Percentiles rank a stretch among this genome's conserved stretches.
These are phyloP conservation scores for Sparidentex hasta DNA, from an alignment of 2,797 vertebrate species.

Conservation along the genomic window DNA sequence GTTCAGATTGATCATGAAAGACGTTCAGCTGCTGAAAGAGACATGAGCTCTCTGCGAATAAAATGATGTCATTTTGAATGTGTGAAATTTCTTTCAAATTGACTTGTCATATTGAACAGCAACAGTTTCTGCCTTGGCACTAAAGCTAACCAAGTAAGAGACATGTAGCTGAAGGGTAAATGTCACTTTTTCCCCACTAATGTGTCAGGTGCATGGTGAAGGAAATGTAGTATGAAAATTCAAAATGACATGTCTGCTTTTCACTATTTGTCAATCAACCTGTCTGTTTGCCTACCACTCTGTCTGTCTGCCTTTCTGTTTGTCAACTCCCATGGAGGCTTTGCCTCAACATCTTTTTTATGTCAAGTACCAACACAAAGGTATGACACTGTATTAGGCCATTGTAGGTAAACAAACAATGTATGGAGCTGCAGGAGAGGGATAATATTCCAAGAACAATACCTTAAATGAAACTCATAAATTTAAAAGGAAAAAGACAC, in stretches of 20 bases:
- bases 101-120: slow-evolving; percentile 52
- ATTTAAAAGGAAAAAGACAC: too few relatives aligned
- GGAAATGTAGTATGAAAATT: slow-evolving; percentile 60
- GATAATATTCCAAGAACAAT: too few relatives aligned
- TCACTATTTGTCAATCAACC: slow-evolving; percentile 51
- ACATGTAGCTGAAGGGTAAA: slow-evolving; percentile 62
- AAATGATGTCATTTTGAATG: slow-evolving; percentile 23
- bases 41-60: not conserved
- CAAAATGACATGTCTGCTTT: slow-evolving; percentile 67
- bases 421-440: too few relatives aligned
- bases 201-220: slow-evolving; percentile 61
- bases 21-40: slow-evolving; percentile 22
- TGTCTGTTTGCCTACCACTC: slow-evolving; percentile 37
- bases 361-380: slow-evolving; percentile 10
- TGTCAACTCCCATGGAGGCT: slow-evolving; percentile 17
- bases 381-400: too few relatives aligned
- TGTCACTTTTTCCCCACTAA: slow-evolving; percentile 51
- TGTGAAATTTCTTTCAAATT: slow-evolving; percentile 36
- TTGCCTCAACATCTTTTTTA: not conserved
- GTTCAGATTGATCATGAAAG: slow-evolving; percentile 38
- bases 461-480: too few relatives aligned
- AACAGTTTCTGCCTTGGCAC: slow-evolving; percentile 22
- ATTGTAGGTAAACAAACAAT: too few relatives aligned
- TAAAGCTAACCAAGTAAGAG: slow-evolving; percentile 55
- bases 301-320: slow-evolving; percentile 26